Evolutionary conservation across 2,113 vertebrate species (phyloP).

Genomic region (Lycaon pictus): DNA sequence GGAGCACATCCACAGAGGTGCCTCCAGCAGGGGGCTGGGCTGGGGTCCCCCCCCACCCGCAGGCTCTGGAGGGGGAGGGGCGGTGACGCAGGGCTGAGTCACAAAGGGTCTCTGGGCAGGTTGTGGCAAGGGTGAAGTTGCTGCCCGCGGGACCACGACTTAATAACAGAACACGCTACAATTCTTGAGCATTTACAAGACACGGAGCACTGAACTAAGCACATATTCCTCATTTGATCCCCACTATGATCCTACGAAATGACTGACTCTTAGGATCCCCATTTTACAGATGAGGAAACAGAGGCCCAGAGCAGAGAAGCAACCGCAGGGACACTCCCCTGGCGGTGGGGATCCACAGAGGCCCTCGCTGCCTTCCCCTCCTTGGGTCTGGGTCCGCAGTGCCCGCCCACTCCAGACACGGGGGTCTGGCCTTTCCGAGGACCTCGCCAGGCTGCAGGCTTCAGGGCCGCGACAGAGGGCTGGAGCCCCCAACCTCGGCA

Average conservation of each 20-base stretch:
- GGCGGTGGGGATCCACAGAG: rapidly evolving
- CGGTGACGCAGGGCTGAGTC: rapidly evolving
- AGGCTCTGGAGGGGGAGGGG: background rate
- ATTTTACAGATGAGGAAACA: background rate
- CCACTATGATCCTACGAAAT: rapidly evolving
- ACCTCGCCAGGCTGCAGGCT: rapidly evolving
- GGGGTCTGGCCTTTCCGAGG: background rate
- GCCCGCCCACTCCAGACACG: rapidly evolving
- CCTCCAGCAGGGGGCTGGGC: background rate
- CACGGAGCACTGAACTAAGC: rapidly evolving
- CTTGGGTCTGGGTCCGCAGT: too few relatives aligned
- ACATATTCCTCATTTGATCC: rapidly evolving
- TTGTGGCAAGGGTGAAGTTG: background rate
- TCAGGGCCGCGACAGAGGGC: too few relatives aligned
- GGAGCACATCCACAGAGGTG: background rate
- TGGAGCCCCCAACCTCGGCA: rapidly evolving
- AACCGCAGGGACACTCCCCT: background rate
- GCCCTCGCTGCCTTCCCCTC: rapidly evolving
- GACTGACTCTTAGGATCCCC: background rate
- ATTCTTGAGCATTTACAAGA: rapidly evolving
- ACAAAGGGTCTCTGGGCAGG: background rate
- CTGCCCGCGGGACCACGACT: rapidly evolving
- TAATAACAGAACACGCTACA: background rate
- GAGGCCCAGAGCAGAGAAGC: background rate
- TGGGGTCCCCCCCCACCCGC: too few relatives aligned